phyloP scores from a whole-genome alignment of 1,140 invertebrate genomes.

The Trialeurodes vaporariorum region DNA sequence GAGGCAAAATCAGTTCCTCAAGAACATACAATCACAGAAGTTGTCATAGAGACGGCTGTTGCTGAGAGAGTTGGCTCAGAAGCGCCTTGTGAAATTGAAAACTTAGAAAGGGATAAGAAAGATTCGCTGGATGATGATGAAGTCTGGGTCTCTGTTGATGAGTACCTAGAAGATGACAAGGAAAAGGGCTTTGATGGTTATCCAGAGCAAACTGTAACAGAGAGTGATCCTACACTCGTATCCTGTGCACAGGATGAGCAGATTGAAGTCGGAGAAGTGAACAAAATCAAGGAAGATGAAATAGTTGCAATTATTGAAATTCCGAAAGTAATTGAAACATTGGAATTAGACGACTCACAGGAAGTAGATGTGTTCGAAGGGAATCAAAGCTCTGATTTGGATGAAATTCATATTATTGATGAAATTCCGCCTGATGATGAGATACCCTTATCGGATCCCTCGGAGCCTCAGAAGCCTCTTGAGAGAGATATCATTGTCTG shows the following conservation, averaged over 20 bases:
- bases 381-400: slow-evolving; percentile 29
- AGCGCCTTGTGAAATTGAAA: slow-evolving; percentile 38
- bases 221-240: background rate
- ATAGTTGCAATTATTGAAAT: too few species aligned
- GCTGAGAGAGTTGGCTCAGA: slow-evolving; percentile 37
- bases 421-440: background rate
- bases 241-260: background rate
- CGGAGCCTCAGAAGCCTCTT: background rate
- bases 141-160: slow-evolving; percentile 18
- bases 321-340: background rate
- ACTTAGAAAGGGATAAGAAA: slow-evolving; percentile 37
- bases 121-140: slow-evolving; percentile 30
- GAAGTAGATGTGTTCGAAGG: slow-evolving; percentile 24
- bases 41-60: slow-evolving; percentile 12
- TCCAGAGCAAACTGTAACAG: slow-evolving; percentile 15
- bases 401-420: slow-evolving; percentile 20
- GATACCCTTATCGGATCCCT: background rate
- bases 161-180: slow-evolving; percentile 24
- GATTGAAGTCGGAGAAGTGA: background rate
- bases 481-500: background rate
- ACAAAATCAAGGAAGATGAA: background rate
- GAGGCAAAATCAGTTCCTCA: background rate
- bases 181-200: slow-evolving; percentile 14
- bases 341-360: background rate
- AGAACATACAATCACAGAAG: slow-evolving; percentile 4